Evolutionary conservation across 2,797 vertebrate species (phyloP).

Genomic region (Onychomys torridus): DNA sequence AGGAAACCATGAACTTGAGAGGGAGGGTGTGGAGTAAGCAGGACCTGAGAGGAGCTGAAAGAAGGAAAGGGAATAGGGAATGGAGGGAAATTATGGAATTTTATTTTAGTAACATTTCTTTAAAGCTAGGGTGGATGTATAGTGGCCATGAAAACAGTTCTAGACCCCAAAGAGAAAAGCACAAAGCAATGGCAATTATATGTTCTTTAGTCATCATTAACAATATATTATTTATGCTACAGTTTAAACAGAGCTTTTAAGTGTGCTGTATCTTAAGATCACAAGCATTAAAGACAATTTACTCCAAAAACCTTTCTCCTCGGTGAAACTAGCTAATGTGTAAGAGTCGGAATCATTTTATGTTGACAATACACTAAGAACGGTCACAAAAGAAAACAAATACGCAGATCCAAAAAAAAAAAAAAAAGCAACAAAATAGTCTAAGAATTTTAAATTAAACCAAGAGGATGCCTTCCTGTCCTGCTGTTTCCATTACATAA

Average conservation of each 20-base stretch:
- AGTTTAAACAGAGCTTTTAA: constrained; percentile 9
- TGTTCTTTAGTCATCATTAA: not conserved
- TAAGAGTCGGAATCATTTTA: not conserved
- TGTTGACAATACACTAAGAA: not conserved
- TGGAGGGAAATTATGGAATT: not conserved
- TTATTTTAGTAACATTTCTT: not conserved
- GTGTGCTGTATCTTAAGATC: not conserved
- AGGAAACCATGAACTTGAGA: not conserved
- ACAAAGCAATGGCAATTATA: not conserved
- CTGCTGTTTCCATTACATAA: constrained; percentile 4
- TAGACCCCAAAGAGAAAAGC: not conserved
- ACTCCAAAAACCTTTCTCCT: constrained; percentile 16
- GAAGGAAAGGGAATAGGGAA: not conserved
- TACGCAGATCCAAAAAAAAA: not conserved
- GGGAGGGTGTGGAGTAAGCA: not conserved
- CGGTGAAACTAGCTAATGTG: not conserved
- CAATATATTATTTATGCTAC: not conserved
- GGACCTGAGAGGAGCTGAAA: not conserved
- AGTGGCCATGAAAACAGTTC: not conserved
- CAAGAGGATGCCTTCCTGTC: not conserved
- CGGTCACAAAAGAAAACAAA: constrained; percentile 13
- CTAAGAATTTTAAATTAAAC: constrained; percentile 11
- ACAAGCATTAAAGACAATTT: not conserved
- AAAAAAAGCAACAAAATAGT: not conserved
- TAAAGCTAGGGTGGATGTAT: not conserved